phyloP scores from a whole-genome alignment of 2,797 vertebrate genomes.

The Taenioides sp. region DNA sequence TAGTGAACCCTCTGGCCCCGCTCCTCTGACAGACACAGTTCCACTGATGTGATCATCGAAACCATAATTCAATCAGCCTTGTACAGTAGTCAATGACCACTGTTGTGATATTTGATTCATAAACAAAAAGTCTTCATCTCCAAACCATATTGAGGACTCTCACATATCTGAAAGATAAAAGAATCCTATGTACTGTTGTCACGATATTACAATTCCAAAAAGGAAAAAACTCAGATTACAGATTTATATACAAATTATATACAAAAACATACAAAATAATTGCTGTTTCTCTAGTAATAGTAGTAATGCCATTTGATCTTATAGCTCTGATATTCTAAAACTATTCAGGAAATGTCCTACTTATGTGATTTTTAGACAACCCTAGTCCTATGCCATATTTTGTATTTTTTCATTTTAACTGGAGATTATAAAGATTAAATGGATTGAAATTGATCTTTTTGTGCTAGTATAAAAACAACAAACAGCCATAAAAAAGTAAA shows the following conservation, averaged over 20 bases:
- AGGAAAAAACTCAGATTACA: background rate
- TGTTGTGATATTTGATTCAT: conserved; percentile 55
- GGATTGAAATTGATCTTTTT: background rate
- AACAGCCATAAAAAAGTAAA: background rate
- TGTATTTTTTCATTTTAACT: background rate
- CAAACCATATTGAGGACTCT: conserved; percentile 28
- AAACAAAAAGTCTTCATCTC: conserved; percentile 44
- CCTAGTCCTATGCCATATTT: too few relatives aligned
- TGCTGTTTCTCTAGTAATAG: too few relatives aligned
- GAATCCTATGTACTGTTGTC: background rate
- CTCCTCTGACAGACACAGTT: conserved; percentile 41
- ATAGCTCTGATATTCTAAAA: too few relatives aligned
- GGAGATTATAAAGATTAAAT: background rate
- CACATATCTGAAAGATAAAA: background rate
- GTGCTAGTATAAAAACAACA: too few relatives aligned
- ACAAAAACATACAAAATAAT: too few relatives aligned
- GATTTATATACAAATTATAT: too few relatives aligned
- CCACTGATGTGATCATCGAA: conserved; percentile 59
- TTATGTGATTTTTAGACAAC: too few relatives aligned
- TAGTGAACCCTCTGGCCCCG: conserved; percentile 33
- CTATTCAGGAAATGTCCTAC: background rate
- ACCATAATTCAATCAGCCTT: conserved; percentile 62
- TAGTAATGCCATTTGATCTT: too few relatives aligned
- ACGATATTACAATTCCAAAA: background rate
- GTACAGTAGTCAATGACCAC: conserved; percentile 46